A percentile compares a stretch with the other conserved stretches of the same genome.
These are phyloP conservation scores for Tarsius wallacei DNA, from an alignment of 2,797 vertebrate genomes.

Conservation along the genomic window DNA sequence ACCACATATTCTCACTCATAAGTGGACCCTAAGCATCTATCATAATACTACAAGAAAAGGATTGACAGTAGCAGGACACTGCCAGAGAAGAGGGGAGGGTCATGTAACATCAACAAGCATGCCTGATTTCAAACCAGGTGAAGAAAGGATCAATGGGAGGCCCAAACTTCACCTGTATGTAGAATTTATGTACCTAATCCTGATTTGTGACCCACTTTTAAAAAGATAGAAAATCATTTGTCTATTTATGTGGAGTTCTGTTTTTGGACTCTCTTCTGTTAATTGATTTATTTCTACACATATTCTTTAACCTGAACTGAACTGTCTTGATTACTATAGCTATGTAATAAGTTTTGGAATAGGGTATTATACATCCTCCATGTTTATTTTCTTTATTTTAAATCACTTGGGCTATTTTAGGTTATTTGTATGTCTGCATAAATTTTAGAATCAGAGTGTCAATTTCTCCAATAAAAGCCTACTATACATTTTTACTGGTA, in stretches of 20 bases:
- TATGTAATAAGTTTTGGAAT: background rate
- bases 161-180: no score
- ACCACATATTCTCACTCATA: no score
- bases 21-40: no score
- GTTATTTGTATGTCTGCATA: background rate
- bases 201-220: no score
- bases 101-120: no score
- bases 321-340: background rate
- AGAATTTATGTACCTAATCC: no score
- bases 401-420: background rate
- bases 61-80: no score
- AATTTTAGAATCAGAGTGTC: background rate
- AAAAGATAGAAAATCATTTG: no score
- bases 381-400: background rate
- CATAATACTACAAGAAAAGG: no score
- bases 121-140: no score
- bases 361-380: background rate
- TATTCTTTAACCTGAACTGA: background rate
- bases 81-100: no score
- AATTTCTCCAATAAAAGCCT: background rate
- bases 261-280: background rate
- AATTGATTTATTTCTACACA: background rate
- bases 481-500: background rate
- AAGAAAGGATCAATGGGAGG: no score
- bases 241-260: background rate